phyloP scores from a whole-genome alignment of 1,140 invertebrate species.

The Sinonovacula constricta region DNA sequence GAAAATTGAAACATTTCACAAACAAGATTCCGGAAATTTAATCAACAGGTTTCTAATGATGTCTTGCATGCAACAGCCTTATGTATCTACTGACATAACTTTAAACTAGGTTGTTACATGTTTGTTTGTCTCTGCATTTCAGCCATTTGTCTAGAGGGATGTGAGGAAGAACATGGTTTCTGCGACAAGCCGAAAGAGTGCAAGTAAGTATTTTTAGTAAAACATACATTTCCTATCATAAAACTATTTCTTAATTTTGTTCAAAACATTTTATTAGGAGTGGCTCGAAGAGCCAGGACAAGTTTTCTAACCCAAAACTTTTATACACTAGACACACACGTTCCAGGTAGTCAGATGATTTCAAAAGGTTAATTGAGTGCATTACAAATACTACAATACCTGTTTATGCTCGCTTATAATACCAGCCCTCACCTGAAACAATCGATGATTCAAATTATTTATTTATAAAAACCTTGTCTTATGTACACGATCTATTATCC shows the following conservation, averaged over 20 bases:
- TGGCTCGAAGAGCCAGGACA: no score
- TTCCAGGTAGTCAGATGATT: no score
- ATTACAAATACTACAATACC: no score
- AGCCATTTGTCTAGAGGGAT: constrained; percentile 94
- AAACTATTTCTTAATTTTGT: not conserved
- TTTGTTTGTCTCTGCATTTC: constrained; percentile 56
- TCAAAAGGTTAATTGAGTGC: no score
- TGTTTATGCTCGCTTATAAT: no score
- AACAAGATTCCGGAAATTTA: not conserved
- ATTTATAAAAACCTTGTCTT: no score
- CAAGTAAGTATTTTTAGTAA: constrained; percentile 91
- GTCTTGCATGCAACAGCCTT: not conserved
- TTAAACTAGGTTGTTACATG: not conserved
- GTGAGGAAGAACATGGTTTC: constrained; percentile 91
- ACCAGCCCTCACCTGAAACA: no score
- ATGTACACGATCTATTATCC: no score
- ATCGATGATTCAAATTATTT: no score
- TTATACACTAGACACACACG: no score
- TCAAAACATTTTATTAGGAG: no score
- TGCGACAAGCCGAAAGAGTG: constrained; percentile 96
- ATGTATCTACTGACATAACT: not conserved
- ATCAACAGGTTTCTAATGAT: not conserved
- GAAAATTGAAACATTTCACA: not conserved
- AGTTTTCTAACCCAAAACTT: no score
- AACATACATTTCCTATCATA: not conserved